A percentile compares a stretch with the other conserved stretches of the same genome.
These are phyloP conservation scores for Cistogaster globosa DNA, from an alignment of 2,888 invertebrate genomes.

Conservation along the genomic window DNA sequence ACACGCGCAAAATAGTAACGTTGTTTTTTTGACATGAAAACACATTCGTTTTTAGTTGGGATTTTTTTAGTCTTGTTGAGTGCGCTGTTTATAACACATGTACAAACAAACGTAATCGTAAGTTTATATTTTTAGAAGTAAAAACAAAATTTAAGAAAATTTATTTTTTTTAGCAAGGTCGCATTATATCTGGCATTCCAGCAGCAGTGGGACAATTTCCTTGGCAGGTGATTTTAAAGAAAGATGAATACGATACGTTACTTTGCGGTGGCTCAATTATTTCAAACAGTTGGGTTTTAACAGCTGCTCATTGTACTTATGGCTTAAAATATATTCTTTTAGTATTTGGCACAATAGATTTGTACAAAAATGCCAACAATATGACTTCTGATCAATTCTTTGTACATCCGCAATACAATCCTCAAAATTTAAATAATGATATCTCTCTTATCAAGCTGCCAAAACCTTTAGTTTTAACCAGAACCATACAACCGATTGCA, in stretches of 20 bases:
- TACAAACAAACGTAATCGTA: conserved; percentile 46
- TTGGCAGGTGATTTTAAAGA: conserved; percentile 80
- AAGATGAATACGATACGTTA: conserved; percentile 76
- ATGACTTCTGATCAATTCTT: conserved; percentile 76
- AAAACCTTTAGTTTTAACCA: conserved; percentile 73
- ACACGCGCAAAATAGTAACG: conserved; percentile 22
- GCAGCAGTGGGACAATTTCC: conserved; percentile 78
- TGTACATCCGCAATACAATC: conserved; percentile 78
- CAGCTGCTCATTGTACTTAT: conserved; percentile 80
- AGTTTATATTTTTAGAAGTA: conserved; percentile 9
- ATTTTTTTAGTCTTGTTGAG: conserved; percentile 19
- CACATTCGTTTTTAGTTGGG: conserved; percentile 11
- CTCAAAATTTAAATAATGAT: conserved; percentile 78
- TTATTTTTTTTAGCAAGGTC: conserved; percentile 72
- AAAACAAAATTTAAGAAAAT: not conserved
- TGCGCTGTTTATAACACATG: conserved; percentile 21
- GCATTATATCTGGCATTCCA: conserved; percentile 77
- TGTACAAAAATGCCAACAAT: conserved; percentile 72
- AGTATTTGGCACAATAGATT: conserved; percentile 77
- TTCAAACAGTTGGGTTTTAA: conserved; percentile 78
- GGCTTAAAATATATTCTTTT: conserved; percentile 75
- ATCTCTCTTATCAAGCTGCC: conserved; percentile 79
- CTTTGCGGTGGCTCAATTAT: conserved; percentile 81
- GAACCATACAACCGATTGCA: conserved; percentile 76
- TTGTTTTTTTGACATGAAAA: conserved; percentile 25